Conservation (phyloP, 2,113 vertebrate genomes). For the Heterochromis multidens region DNA sequence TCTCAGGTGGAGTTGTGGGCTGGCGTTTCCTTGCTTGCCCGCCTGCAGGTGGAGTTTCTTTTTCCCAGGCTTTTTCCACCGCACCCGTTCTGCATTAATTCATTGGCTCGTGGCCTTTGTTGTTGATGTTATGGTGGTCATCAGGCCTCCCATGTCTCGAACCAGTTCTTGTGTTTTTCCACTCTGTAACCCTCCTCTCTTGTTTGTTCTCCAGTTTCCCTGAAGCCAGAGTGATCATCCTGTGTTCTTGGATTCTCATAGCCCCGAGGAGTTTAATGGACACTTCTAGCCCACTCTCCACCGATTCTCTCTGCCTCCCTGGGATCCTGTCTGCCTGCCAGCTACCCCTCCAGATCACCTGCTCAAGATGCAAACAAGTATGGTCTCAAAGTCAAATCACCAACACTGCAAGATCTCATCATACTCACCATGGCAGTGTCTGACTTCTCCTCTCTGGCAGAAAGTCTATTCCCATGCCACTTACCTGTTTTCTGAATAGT, state of each 20-base stretch:
- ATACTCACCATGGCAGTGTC: not conserved
- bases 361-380: not conserved
- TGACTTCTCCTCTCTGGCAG: not conserved
- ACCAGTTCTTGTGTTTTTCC: no score
- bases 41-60: not conserved
- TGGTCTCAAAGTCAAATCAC: not conserved
- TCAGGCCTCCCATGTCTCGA: not conserved
- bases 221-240: not conserved
- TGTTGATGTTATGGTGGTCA: not conserved
- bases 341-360: not conserved
- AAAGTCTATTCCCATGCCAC: not conserved
- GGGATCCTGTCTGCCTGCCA: not conserved
- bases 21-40: not conserved
- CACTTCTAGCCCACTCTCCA: not conserved
- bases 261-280: not conserved
- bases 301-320: not conserved
- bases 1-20: not conserved
- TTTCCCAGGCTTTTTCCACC: not conserved
- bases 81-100: not conserved
- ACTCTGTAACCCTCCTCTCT: not conserved
- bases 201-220: not conserved
- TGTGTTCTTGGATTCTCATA: no score
- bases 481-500: not conserved
- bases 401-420: not conserved
- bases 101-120: not conserved